Evolutionary conservation across 30 jellyfish, hydroid and myxozoan species (phyloP).

Genomic region (Rhopilema esculentum): DNA sequence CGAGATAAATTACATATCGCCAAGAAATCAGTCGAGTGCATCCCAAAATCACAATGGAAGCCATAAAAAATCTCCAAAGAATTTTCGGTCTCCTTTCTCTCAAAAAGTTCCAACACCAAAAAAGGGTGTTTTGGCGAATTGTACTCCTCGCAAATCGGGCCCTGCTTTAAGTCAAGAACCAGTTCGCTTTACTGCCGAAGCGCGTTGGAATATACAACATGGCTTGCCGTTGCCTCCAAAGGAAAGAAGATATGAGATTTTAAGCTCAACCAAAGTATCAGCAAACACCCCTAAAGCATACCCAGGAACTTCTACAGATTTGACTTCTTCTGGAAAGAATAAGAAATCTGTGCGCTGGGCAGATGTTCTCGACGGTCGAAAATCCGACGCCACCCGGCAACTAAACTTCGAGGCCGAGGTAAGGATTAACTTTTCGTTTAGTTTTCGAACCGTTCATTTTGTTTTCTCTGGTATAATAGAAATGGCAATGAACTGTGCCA

Average conservation of each 20-base stretch:
- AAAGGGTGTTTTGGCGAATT: background rate
- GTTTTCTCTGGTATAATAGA: background rate
- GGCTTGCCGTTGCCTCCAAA: constrained; percentile 64
- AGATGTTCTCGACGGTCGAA: constrained; percentile 21
- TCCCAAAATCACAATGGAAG: background rate
- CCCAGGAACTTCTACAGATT: background rate
- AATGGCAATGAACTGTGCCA: too few species aligned
- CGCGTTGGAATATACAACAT: constrained; percentile 10
- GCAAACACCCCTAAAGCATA: background rate
- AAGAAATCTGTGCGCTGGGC: constrained; percentile 73
- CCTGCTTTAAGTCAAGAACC: background rate
- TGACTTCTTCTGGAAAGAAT: constrained; percentile 10
- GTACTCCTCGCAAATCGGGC: background rate
- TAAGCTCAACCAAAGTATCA: background rate
- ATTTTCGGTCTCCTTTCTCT: background rate
- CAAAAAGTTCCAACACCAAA: background rate
- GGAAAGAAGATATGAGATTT: constrained; percentile 24
- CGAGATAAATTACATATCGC: constrained; percentile 44
- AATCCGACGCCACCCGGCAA: constrained; percentile 25
- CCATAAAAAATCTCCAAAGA: background rate
- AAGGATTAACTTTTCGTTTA: background rate
- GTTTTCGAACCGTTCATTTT: background rate
- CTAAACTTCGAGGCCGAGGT: constrained; percentile 49
- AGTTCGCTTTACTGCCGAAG: constrained; percentile 50
- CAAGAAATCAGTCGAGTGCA: constrained; percentile 16